Evolutionary conservation across 2,888 invertebrate species (phyloP).

Genomic region (Micropterix aruncella): DNA sequence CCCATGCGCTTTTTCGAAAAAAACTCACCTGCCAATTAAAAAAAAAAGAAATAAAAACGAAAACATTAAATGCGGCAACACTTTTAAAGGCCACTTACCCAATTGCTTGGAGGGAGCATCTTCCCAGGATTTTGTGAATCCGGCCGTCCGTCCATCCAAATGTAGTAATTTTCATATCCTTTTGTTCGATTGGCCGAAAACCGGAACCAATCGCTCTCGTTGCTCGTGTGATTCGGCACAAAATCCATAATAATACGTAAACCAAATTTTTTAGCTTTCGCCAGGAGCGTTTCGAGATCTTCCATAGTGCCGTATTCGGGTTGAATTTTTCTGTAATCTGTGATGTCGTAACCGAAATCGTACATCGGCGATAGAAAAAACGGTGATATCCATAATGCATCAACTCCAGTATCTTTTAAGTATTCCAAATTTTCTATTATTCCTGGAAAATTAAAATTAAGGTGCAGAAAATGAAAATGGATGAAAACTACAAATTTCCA

Average conservation of each 20-base stretch:
- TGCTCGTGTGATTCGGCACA: constrained; percentile 34
- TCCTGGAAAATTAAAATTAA: no score
- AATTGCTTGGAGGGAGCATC: constrained; percentile 17
- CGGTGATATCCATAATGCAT: constrained; percentile 56
- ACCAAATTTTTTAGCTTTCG: constrained; percentile 11
- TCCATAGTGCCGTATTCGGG: not conserved
- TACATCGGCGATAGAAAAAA: constrained; percentile 61
- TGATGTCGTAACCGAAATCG: constrained; percentile 69
- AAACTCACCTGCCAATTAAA: constrained; percentile 12
- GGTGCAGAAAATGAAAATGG: no score
- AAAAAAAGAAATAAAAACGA: no score
- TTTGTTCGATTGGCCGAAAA: constrained; percentile 30
- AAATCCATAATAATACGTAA: constrained; percentile 12
- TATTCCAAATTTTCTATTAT: constrained; percentile 34
- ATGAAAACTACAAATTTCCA: no score
- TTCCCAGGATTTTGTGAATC: constrained; percentile 11
- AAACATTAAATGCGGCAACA: no score
- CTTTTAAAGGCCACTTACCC: constrained; percentile 13
- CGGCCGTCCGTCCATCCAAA: constrained; percentile 38
- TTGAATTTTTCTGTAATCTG: constrained; percentile 34
- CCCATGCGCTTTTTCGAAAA: constrained; percentile 34
- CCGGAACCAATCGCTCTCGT: constrained; percentile 43
- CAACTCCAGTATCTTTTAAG: constrained; percentile 41
- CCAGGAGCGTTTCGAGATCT: not conserved
- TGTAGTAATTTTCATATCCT: constrained; percentile 46